Conservation (phyloP, 2,113 vertebrate species). For the Herpetotheres cachinnans region DNA sequence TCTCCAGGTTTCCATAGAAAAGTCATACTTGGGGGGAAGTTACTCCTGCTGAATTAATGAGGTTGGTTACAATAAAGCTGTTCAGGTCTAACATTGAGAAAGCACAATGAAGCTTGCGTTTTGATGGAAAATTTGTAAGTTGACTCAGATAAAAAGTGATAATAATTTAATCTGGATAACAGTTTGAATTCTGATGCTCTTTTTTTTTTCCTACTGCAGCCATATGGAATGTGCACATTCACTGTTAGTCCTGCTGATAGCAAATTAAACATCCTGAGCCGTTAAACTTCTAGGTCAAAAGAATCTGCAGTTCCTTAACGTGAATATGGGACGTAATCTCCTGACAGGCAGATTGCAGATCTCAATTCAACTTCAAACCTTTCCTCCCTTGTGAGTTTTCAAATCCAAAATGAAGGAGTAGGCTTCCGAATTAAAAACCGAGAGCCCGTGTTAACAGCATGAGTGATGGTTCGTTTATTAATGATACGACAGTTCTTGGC, state of each 20-base stretch:
- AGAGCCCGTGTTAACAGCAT: not conserved
- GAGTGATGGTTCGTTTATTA: not conserved
- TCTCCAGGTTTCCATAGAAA: constrained; percentile 45
- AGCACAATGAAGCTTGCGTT: not conserved
- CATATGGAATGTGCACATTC: not conserved
- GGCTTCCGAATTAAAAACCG: not conserved
- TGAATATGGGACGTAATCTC: not conserved
- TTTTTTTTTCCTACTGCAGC: not conserved
- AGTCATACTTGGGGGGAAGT: not conserved
- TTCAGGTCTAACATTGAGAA: not conserved
- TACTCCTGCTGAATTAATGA: constrained; percentile 23
- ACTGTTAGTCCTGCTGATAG: not conserved
- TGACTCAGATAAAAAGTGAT: not conserved
- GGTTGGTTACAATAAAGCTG: constrained; percentile 17
- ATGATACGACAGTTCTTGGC: not conserved
- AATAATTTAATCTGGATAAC: not conserved
- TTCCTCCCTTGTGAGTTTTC: not conserved
- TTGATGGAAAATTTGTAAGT: constrained; percentile 21
- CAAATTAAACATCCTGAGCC: not conserved
- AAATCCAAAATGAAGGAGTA: not conserved
- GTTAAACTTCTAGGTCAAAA: not conserved
- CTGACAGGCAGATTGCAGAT: not conserved
- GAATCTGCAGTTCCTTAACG: not conserved
- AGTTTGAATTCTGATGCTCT: not conserved
- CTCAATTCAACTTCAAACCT: not conserved